Evolutionary conservation across 2,797 vertebrate species (phyloP), one percentile per base, ranked within the genome.

Genomic region (Notolepis coatsorum): DNA sequence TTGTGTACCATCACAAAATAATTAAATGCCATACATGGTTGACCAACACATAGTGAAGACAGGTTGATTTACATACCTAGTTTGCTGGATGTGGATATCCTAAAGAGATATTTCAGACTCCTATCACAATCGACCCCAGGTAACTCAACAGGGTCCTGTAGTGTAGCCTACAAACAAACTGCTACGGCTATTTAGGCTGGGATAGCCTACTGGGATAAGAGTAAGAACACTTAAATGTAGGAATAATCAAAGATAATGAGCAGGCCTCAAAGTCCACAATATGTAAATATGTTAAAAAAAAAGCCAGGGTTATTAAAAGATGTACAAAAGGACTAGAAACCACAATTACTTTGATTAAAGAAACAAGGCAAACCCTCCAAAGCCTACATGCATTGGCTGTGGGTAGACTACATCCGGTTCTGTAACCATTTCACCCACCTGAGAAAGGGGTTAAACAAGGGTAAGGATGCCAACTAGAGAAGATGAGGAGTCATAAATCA

Each of bases 51-150:
- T 87, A 93, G 90, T 91, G 84, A 92, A 93, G 91, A 93, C 89
- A 92, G 89, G 89, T 91, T 93, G 91, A 91, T 91, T 92, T 94
- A 94, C 93, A 94, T 94, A 94, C 93, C 93, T 94, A 94, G 90
- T 84, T 92, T 89, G 91, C 91, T 93, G 92, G 93, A 91, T 89
- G 93, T 85, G 89, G 89, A 91, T 89, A 92, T 94, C 93, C 93
- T 94, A 94, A 94, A 92, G 92, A 91, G 92, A 93, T 91, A 94
- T 93, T 92, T 93, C 91, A 93, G 89, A 91, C 85, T 93, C 90
- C 90, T 94, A 93, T 92, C 86, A 93, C 92, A 93, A 92, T 77
- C 88, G 91, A 92, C 89, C 91, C 91, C 93, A 92, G 92, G 92
- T 93, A 93, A 88, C n/a, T 92, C 86, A 92, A 93, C 91, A 91